phyloP scores from a whole-genome alignment of 1,140 invertebrate species.

The Drosophila teissieri region DNA sequence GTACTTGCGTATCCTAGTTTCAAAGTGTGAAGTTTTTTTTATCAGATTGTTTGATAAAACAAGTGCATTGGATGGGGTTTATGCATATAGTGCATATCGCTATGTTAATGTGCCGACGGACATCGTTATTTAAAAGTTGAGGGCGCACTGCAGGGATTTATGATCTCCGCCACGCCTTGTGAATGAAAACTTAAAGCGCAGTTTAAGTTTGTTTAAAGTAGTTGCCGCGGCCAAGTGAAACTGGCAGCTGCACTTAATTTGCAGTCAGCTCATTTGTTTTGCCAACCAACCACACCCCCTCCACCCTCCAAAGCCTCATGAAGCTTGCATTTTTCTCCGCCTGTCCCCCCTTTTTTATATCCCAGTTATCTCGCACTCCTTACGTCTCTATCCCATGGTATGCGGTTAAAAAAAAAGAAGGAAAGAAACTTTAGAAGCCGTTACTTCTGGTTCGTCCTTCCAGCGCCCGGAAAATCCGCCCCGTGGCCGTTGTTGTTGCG shows the following conservation, averaged over 20 bases:
- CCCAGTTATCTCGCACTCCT: background rate
- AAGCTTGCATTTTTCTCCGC: conserved; percentile 38
- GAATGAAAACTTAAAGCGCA: conserved; percentile 64
- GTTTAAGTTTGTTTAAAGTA: conserved; percentile 70
- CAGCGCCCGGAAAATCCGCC: too few relatives aligned
- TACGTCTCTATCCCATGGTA: conserved; percentile 44
- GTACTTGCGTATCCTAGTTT: too few relatives aligned
- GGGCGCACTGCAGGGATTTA: conserved; percentile 18
- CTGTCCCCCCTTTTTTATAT: conserved; percentile 11
- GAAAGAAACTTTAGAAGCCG: conserved; percentile 56
- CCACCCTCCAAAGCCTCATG: background rate
- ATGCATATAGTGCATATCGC: background rate
- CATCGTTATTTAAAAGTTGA: conserved; percentile 43
- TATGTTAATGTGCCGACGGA: conserved; percentile 21
- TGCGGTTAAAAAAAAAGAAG: conserved; percentile 36
- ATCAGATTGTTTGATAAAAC: too few relatives aligned
- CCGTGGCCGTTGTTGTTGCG: conserved; percentile 30
- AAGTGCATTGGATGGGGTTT: background rate
- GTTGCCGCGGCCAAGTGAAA: conserved; percentile 61
- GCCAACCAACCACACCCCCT: background rate
- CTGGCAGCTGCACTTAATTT: conserved; percentile 81
- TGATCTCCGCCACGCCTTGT: conserved; percentile 27
- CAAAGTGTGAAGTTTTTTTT: too few relatives aligned
- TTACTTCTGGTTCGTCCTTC: conserved; percentile 37
- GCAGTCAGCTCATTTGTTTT: conserved; percentile 74